These are phyloP conservation scores for Corvus moneduloides DNA, from an alignment of 2,113 vertebrate species.

Conservation along the genomic window DNA sequence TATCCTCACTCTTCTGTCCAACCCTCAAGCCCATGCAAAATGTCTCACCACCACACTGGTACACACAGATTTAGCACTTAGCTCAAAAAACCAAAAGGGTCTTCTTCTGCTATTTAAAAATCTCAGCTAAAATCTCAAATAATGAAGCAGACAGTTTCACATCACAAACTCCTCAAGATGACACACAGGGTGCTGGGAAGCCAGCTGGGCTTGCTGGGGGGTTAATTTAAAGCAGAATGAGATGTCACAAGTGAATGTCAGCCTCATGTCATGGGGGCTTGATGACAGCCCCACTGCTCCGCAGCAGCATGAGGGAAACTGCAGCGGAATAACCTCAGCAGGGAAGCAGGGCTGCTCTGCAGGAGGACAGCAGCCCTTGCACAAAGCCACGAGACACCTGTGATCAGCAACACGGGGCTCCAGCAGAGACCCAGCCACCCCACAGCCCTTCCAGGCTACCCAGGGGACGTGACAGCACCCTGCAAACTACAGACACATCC, in stretches of 20 bases:
- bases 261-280: neutral
- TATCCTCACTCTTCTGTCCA: neutral
- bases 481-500: rapidly evolving
- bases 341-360: neutral
- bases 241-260: neutral
- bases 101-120: neutral
- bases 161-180: neutral
- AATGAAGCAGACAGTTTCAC: neutral
- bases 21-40: neutral
- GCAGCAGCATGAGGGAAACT: neutral
- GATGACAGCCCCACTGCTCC: neutral
- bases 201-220: neutral
- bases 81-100: neutral
- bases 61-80: neutral
- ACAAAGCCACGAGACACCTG: rapidly evolving
- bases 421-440: neutral
- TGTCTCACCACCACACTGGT: neutral
- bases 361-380: neutral
- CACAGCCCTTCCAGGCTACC: neutral
- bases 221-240: neutral
- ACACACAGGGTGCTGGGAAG: neutral
- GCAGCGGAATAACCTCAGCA: neutral
- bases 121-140: neutral
- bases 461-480: rapidly evolving
- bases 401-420: rapidly evolving